These are phyloP conservation scores for Tetragnatha versicolor DNA, from an alignment of 1,140 invertebrate genomes.

Conservation along the genomic window DNA sequence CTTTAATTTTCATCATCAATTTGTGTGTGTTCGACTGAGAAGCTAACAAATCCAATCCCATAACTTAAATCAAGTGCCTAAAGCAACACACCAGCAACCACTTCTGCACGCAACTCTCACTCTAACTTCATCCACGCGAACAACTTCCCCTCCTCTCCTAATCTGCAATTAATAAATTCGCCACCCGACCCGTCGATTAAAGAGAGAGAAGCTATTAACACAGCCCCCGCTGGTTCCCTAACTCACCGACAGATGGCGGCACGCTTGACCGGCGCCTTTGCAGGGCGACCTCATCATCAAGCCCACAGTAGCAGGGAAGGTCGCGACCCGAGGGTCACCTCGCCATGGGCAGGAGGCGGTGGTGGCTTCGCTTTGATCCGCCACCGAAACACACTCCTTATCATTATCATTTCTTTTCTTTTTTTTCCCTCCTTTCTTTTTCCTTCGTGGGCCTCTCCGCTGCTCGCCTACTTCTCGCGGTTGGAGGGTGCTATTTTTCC, in stretches of 20 bases:
- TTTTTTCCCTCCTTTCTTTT: background rate
- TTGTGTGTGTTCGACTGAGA: no score
- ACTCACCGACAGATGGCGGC: slow-evolving; percentile 20
- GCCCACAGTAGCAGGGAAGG: slow-evolving; percentile 45
- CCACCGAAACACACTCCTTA: slow-evolving; percentile 37
- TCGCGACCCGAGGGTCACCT: slow-evolving; percentile 25
- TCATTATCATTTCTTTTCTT: background rate
- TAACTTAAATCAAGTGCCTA: no score
- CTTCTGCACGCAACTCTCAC: no score
- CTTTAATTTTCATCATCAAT: no score
- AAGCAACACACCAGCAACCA: no score
- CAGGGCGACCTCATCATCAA: slow-evolving; percentile 37
- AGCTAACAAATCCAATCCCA: no score
- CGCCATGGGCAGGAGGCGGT: background rate
- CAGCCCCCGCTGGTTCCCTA: background rate
- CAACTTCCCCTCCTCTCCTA: background rate
- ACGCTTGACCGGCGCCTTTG: background rate
- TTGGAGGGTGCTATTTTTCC: slow-evolving; percentile 5
- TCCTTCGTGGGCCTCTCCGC: background rate
- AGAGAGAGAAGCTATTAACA: no score
- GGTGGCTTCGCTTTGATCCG: slow-evolving; percentile 34
- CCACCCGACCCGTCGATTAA: no score
- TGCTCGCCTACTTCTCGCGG: no score
- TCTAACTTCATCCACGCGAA: no score
- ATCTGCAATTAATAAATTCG: slow-evolving; percentile 16